A percentile compares a stretch with the other conserved stretches of the same genome.
Conservation (phyloP, 2,888 invertebrate genomes). For the Timema cristinae region DNA sequence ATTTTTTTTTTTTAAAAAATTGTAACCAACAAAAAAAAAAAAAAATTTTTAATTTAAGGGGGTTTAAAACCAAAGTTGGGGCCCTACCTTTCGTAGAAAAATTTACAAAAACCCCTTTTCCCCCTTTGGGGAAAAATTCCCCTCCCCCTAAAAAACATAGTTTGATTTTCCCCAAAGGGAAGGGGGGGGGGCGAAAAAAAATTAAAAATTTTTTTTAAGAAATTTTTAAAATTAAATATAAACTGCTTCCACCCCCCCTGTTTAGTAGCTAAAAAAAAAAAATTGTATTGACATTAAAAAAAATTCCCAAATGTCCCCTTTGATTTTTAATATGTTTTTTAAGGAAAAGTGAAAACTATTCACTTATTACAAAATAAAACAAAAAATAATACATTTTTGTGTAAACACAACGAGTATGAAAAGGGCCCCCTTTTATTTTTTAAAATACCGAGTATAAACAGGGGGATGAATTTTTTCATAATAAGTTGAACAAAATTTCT, state of each 20-base stretch:
- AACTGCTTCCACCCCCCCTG: constrained; percentile 32
- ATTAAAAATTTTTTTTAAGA: constrained; percentile 25
- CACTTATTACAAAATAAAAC: no score
- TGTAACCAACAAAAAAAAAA: constrained; percentile 6
- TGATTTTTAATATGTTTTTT: no score
- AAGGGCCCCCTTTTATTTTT: no score
- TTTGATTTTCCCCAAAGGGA: constrained; percentile 35
- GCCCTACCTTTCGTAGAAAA: constrained; percentile 79
- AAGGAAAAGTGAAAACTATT: no score
- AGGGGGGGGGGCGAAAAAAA: constrained; percentile 34
- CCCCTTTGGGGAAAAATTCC: constrained; percentile 90
- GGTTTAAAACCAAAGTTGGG: no score
- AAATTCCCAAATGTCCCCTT: no score
- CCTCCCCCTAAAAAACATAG: constrained; percentile 84
- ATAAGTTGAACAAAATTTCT: no score
- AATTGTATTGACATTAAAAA: background rate
- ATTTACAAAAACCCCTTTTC: constrained; percentile 81
- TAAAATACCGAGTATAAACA: no score
- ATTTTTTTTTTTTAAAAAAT: background rate
- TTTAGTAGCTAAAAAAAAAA: constrained; percentile 19
- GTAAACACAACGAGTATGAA: no score
- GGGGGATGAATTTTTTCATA: no score
- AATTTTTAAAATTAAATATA: constrained; percentile 25
- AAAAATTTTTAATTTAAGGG: background rate
- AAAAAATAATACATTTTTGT: no score